Evolutionary conservation across 2,888 invertebrate species (phyloP).

Genomic region (Ormyrus thymus): DNA sequence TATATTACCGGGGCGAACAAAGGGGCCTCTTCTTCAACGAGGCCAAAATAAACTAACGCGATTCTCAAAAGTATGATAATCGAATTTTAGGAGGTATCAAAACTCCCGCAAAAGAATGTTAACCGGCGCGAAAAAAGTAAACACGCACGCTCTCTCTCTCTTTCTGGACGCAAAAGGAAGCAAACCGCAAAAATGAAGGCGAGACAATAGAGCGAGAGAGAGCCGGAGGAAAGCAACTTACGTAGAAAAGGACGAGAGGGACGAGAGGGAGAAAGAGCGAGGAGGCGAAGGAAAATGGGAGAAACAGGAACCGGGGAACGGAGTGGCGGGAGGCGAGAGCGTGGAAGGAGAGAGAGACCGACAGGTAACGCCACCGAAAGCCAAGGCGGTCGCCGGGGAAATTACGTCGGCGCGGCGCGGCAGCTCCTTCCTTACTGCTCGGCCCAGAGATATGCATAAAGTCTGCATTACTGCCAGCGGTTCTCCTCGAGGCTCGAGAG

Average conservation of each 20-base stretch:
- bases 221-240: neutral
- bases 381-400: constrained; percentile 73
- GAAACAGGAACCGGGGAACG: constrained; percentile 52
- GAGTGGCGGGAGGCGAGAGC: constrained; percentile 54
- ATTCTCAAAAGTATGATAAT: neutral
- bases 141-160: neutral
- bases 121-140: neutral
- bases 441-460: constrained; percentile 72
- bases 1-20: too few species aligned
- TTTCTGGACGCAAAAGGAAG: too few species aligned
- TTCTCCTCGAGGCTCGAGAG: constrained; percentile 61
- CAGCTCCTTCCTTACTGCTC: constrained; percentile 68
- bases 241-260: neutral
- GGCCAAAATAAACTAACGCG: too few species aligned
- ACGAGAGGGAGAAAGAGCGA: constrained; percentile 35
- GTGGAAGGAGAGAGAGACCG: constrained; percentile 56
- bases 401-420: constrained; percentile 64
- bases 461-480: constrained; percentile 72
- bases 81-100: neutral
- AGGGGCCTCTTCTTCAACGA: too few species aligned
- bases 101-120: too few species aligned
- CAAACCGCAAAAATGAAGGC: neutral
- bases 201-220: constrained; percentile 4
- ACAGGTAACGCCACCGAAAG: constrained; percentile 72
- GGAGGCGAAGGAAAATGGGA: constrained; percentile 54